Percentiles rank a stretch among this genome's conserved stretches.
phyloP scores from a whole-genome alignment of 2,113 vertebrate genomes.

The Pedetes capensis region DNA sequence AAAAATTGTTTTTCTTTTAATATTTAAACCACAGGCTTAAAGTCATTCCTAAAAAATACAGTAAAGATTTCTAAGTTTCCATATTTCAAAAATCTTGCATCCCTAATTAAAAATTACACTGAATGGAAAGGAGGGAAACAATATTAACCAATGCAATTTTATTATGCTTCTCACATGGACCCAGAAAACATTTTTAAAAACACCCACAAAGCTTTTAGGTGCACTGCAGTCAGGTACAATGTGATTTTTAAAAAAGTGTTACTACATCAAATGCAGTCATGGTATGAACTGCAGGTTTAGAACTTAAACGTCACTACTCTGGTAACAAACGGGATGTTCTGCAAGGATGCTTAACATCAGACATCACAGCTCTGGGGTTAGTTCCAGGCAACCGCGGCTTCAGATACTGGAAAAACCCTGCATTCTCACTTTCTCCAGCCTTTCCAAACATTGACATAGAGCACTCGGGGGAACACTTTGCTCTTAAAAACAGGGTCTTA shows the following conservation, averaged over 20 bases:
- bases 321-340: not conserved
- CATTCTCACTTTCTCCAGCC: conserved; percentile 27
- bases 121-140: no score
- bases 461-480: not conserved
- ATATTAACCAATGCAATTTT: not conserved
- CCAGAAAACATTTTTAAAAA: not conserved
- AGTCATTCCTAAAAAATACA: not conserved
- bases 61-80: not conserved
- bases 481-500: not conserved
- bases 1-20: not conserved
- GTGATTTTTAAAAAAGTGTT: not conserved
- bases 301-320: not conserved
- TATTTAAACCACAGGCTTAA: not conserved
- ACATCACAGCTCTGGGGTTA: not conserved
- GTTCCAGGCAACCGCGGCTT: not conserved
- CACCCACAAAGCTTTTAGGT: not conserved
- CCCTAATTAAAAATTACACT: not conserved
- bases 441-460: not conserved
- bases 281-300: not conserved
- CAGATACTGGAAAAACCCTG: not conserved
- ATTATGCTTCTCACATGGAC: conserved; percentile 13
- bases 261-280: not conserved
- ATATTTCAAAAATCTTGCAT: not conserved
- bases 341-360: not conserved
- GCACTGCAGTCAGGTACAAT: not conserved